A percentile compares a stretch with the other conserved stretches of the same genome.
Conservation (phyloP, 1,140 invertebrate genomes). For the Laodelphax striatellus region DNA sequence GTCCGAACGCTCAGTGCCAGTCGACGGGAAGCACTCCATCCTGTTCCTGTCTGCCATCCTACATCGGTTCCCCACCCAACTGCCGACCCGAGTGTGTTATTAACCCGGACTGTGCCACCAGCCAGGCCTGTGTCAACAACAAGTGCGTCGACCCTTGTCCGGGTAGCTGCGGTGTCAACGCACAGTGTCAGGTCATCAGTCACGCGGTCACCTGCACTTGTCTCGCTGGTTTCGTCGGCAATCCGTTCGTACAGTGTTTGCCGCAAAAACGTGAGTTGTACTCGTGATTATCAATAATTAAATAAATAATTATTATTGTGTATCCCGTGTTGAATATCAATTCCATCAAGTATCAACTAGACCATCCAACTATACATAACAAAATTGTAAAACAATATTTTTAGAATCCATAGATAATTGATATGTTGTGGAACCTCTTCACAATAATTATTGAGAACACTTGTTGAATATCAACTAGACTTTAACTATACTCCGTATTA, state of each 20-base stretch:
- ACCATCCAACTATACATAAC: no score
- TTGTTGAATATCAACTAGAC: no score
- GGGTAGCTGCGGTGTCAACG: slow-evolving; percentile 62
- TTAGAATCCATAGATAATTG: no score
- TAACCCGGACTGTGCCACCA: slow-evolving; percentile 61
- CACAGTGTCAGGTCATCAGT: slow-evolving; percentile 61
- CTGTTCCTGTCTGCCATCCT: slow-evolving; percentile 52
- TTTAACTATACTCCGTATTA: no score
- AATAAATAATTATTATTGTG: no score
- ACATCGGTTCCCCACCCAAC: slow-evolving; percentile 46
- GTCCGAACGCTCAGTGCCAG: slow-evolving; percentile 65
- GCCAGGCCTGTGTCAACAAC: slow-evolving; percentile 59
- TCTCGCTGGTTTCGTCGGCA: slow-evolving; percentile 57
- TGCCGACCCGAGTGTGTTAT: slow-evolving; percentile 47
- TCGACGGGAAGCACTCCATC: slow-evolving; percentile 51
- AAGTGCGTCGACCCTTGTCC: slow-evolving; percentile 65
- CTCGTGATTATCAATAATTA: no score
- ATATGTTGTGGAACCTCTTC: no score
- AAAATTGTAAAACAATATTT: no score
- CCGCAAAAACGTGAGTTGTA: slow-evolving; percentile 28
- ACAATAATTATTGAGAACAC: no score
- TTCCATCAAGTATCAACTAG: no score
- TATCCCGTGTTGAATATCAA: no score
- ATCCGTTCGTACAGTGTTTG: slow-evolving; percentile 55
- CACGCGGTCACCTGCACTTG: slow-evolving; percentile 67